Percentiles rank a stretch among this genome's conserved stretches.
Conservation (phyloP, 2,888 invertebrate genomes). For the Latrodectus elegans region DNA sequence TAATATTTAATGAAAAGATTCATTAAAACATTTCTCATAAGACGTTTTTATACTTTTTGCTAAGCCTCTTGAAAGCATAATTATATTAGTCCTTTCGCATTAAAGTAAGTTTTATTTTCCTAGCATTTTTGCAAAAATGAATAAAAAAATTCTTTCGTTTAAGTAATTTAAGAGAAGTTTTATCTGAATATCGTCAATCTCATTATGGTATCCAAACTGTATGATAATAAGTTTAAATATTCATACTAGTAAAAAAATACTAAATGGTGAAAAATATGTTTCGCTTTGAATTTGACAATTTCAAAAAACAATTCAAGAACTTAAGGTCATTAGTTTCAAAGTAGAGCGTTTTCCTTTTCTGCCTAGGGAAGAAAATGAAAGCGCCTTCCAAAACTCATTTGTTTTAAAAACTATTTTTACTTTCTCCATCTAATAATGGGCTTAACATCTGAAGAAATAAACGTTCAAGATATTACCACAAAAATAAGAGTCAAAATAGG, state of each 20-base stretch:
- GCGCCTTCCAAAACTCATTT: not conserved
- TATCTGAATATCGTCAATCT: slow-evolving; percentile 20
- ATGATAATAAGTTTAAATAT: slow-evolving; percentile 20
- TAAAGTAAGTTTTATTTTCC: no score
- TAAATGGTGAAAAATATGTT: slow-evolving; percentile 33
- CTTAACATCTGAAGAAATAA: slow-evolving; percentile 17
- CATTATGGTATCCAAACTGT: slow-evolving; percentile 14
- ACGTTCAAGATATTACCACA: not conserved
- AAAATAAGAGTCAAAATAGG: slow-evolving; percentile 21
- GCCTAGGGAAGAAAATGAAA: slow-evolving; percentile 13
- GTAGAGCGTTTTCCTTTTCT: slow-evolving; percentile 1
- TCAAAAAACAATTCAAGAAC: slow-evolving; percentile 13
- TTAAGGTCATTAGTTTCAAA: slow-evolving; percentile 34
- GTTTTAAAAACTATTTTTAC: slow-evolving; percentile 15
- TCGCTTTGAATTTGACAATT: slow-evolving; percentile 22
- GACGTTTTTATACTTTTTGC: no score
- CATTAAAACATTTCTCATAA: no score
- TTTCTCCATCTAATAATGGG: slow-evolving; percentile 33
- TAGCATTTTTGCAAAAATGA: not conserved
- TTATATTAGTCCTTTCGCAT: no score
- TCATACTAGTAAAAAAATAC: slow-evolving; percentile 20
- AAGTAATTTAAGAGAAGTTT: not conserved
- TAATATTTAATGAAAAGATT: no score
- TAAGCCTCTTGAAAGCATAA: no score
- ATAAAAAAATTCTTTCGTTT: not conserved